phyloP scores from a whole-genome alignment of 2,113 vertebrate genomes.

The Paracanthobrama guichenoti region DNA sequence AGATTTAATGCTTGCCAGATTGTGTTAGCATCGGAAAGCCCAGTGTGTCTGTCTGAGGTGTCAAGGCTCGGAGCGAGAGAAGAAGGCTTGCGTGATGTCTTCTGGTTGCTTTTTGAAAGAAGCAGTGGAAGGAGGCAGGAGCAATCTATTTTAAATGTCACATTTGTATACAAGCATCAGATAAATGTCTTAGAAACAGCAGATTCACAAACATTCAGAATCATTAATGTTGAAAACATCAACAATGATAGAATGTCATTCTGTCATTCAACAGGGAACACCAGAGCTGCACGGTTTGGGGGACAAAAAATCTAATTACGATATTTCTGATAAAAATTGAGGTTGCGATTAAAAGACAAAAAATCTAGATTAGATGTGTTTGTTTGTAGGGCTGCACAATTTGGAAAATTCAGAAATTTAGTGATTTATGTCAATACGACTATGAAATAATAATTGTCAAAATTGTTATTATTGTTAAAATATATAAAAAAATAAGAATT shows the following conservation, averaged over 20 bases:
- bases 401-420: no score
- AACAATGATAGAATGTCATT: neutral
- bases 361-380: neutral
- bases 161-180: neutral
- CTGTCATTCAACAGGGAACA: neutral
- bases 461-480: no score
- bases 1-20: conserved; percentile 7
- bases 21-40: neutral
- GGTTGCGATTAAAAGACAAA: no score
- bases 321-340: no score
- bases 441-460: no score
- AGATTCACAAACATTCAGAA: neutral
- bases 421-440: no score
- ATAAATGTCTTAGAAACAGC: neutral
- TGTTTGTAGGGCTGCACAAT: neutral
- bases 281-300: neutral
- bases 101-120: neutral
- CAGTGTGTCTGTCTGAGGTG: neutral
- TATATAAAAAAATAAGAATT: no score
- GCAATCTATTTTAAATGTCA: conserved; percentile 2
- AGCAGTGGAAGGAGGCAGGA: neutral
- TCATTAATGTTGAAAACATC: neutral
- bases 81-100: neutral
- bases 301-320: no score
- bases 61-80: neutral